Evolutionary conservation across 1,140 invertebrate species (phyloP).

Genomic region (Hypsibius dujardini): DNA sequence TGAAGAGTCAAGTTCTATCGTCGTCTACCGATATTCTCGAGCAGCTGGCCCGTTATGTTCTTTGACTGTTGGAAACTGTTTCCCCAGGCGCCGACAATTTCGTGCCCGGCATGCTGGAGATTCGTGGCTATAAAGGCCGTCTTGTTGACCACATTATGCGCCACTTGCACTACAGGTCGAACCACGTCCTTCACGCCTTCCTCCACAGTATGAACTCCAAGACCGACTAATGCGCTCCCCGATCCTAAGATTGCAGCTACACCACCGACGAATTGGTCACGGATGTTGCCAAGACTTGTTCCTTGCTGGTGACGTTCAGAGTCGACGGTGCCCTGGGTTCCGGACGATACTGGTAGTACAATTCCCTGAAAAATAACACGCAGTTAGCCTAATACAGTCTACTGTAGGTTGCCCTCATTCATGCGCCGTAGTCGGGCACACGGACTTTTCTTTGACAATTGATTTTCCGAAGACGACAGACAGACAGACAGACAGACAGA

Average conservation of each 20-base stretch:
- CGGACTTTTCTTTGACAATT: too few relatives aligned
- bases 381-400: too few relatives aligned
- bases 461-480: too few relatives aligned
- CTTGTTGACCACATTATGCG: not conserved
- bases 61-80: not conserved
- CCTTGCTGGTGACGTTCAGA: too few relatives aligned
- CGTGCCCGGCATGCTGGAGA: not conserved
- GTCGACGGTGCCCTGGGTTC: too few relatives aligned
- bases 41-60: slow-evolving; percentile 11
- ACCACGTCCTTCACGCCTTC: slow-evolving; percentile 1
- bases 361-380: too few relatives aligned
- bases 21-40: not conserved
- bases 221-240: not conserved
- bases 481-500: too few relatives aligned
- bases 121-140: not conserved
- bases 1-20: not conserved
- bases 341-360: too few relatives aligned
- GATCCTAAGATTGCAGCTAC: not conserved
- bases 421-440: too few relatives aligned
- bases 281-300: not conserved
- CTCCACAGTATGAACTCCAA: not conserved
- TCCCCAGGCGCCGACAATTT: slow-evolving; percentile 5
- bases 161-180: not conserved
- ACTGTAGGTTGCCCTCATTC: too few relatives aligned
- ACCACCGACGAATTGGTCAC: not conserved